phyloP scores from a whole-genome alignment of 2,797 vertebrate genomes.

The Hippopotamyrus pictus region DNA sequence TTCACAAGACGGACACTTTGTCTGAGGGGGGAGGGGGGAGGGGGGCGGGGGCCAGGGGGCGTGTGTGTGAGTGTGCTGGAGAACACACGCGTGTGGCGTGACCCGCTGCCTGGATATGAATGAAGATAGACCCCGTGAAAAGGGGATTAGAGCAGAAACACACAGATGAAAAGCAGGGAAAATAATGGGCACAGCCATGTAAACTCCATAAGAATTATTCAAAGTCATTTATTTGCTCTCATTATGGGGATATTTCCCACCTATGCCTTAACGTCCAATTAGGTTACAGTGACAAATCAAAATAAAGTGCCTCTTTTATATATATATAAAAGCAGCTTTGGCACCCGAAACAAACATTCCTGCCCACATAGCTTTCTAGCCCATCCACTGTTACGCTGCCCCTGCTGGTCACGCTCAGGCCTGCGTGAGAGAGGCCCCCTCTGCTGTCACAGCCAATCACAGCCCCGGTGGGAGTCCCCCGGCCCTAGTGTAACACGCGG shows the following conservation, averaged over 20 bases:
- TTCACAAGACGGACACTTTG: conserved; percentile 93
- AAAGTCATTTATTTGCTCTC: neutral
- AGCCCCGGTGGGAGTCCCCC: conserved; percentile 37
- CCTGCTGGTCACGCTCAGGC: neutral
- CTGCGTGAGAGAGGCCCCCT: neutral
- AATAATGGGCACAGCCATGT: neutral
- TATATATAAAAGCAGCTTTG: neutral
- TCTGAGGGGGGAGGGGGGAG: conserved; percentile 79
- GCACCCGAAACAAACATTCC: neutral
- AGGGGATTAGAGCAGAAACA: neutral
- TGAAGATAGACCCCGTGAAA: neutral
- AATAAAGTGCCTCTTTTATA: neutral
- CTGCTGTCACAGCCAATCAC: conserved; percentile 48
- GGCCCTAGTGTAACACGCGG: conserved; percentile 57
- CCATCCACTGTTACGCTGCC: neutral
- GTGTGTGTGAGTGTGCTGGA: neutral
- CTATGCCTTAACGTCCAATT: neutral
- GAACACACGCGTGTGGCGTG: neutral
- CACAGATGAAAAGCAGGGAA: neutral
- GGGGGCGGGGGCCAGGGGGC: conserved; percentile 37
- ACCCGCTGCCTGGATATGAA: neutral
- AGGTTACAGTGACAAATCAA: neutral
- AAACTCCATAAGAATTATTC: neutral
- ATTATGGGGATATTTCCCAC: neutral
- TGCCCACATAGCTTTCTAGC: neutral